Evolutionary conservation across 2,113 vertebrate genomes (phyloP).

Genomic region (Axis porcinus): DNA sequence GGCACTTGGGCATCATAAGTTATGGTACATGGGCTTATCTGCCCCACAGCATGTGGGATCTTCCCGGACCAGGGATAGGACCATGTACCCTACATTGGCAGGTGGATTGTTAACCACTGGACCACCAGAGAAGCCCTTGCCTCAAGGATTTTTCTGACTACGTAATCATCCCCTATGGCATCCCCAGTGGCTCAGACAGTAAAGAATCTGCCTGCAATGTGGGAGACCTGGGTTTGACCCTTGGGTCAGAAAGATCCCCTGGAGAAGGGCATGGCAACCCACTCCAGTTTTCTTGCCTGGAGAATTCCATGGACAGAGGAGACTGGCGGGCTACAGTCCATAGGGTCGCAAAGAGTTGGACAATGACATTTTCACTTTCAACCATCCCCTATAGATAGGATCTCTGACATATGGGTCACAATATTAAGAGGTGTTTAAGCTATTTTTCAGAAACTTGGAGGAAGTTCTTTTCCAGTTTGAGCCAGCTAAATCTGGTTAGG

Average conservation of each 20-base stretch:
- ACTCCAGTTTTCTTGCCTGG: not conserved
- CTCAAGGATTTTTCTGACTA: not conserved
- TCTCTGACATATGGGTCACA: not conserved
- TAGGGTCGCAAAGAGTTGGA: not conserved
- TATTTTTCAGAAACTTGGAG: not conserved
- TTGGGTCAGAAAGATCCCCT: not conserved
- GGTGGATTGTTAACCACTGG: not conserved
- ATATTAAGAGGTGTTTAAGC: not conserved
- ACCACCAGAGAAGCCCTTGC: not conserved
- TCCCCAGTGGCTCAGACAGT: not conserved
- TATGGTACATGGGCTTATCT: not conserved
- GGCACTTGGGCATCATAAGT: not conserved
- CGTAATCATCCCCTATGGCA: not conserved
- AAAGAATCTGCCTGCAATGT: not conserved
- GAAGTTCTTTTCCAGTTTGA: not conserved
- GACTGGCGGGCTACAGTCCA: not conserved
- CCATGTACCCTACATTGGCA: not conserved
- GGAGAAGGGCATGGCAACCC: not conserved
- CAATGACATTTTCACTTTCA: not conserved
- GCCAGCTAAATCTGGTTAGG: not conserved
- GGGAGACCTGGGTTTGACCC: not conserved
- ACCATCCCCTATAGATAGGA: not conserved
- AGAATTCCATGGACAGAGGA: not conserved
- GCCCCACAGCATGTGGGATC: not conserved
- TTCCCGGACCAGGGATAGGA: not conserved